These are phyloP conservation scores for Mesocricetus auratus DNA, from an alignment of 2,113 vertebrate genomes.

Conservation along the genomic window DNA sequence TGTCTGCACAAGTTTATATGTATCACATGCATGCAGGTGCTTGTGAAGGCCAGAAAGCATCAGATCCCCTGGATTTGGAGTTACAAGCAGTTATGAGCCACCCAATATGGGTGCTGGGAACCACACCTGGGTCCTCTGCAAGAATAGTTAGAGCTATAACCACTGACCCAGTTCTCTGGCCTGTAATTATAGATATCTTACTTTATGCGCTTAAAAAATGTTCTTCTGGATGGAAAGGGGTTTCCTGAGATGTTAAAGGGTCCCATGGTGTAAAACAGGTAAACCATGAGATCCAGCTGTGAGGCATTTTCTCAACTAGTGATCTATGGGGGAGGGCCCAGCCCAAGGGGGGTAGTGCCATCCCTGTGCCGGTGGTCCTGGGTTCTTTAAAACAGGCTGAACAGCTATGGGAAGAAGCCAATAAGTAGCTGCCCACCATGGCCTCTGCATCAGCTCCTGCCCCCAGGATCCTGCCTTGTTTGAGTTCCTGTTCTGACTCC, in stretches of 20 bases:
- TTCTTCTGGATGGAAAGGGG: neutral
- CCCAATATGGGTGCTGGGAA: neutral
- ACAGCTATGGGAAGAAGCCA: too few relatives aligned
- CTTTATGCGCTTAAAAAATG: neutral
- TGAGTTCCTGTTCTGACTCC: too few relatives aligned
- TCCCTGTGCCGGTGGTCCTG: neutral
- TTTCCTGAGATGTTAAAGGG: neutral
- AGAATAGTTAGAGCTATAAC: neutral
- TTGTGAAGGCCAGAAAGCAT: neutral
- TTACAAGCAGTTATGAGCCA: neutral
- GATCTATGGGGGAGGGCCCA: neutral
- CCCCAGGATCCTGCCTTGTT: too few relatives aligned
- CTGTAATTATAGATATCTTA: neutral
- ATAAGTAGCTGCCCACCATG: too few relatives aligned
- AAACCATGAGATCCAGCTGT: neutral
- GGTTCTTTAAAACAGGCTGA: too few relatives aligned
- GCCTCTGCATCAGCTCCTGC: too few relatives aligned
- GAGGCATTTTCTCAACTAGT: neutral
- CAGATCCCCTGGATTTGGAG: neutral
- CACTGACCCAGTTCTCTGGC: neutral
- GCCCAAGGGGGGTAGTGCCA: neutral
- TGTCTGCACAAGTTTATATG: too few relatives aligned
- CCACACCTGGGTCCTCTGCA: neutral
- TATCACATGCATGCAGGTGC: neutral
- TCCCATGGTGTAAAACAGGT: neutral